phyloP scores from a whole-genome alignment of 2,888 invertebrate genomes.

The Stratiomys singularior region DNA sequence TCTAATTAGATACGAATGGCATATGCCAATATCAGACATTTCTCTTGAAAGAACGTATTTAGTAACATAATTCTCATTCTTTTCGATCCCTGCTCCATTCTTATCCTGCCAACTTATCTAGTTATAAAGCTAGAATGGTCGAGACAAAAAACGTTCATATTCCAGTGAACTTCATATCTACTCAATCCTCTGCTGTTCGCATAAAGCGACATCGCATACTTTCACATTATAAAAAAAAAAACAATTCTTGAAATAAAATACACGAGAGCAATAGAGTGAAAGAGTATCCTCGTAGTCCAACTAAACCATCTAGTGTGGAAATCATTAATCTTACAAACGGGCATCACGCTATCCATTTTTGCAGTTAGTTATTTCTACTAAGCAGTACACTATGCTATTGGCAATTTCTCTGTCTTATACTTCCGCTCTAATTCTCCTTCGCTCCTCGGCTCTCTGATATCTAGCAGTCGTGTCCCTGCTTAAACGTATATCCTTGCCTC shows the following conservation, averaged over 20 bases:
- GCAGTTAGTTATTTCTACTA: too few species aligned
- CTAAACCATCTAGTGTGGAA: not conserved
- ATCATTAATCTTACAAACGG: slow-evolving; percentile 4
- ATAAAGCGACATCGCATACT: too few species aligned
- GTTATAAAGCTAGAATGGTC: not conserved
- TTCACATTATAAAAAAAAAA: too few species aligned
- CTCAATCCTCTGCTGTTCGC: too few species aligned
- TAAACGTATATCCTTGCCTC: too few species aligned
- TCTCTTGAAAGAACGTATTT: too few species aligned
- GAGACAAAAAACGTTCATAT: not conserved
- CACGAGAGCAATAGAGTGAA: not conserved
- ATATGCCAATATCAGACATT: not conserved
- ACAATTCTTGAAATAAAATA: too few species aligned
- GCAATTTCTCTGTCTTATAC: slow-evolving; percentile 1
- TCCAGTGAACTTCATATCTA: not conserved
- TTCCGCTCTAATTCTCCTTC: slow-evolving; percentile 2
- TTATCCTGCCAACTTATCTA: too few species aligned
- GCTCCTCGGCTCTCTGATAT: too few species aligned
- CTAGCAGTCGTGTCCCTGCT: not conserved
- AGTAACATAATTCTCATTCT: too few species aligned
- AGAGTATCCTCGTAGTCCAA: not conserved
- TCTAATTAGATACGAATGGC: not conserved
- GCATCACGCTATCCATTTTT: not conserved
- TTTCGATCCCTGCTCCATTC: too few species aligned
- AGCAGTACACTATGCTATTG: not conserved